Conservation (phyloP, 2,113 vertebrate species). For the Semicossyphus pulcher region DNA sequence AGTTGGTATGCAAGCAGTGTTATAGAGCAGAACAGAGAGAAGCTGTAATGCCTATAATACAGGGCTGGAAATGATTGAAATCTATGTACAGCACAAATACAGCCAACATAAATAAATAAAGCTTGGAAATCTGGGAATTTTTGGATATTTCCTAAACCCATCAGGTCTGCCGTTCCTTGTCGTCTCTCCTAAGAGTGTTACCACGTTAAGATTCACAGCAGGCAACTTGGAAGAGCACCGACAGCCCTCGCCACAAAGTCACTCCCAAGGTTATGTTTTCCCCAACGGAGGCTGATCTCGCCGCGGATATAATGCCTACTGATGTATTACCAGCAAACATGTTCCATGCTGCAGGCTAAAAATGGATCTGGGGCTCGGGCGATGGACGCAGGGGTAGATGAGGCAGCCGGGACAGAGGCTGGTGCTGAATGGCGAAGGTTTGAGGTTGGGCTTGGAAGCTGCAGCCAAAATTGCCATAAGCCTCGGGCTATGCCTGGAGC, state of each 20-base stretch:
- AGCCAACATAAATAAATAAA: slow-evolving; percentile 1
- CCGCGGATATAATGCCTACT: slow-evolving; percentile 70
- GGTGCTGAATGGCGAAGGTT: slow-evolving; percentile 35
- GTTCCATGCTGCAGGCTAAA: slow-evolving; percentile 75
- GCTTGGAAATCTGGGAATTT: neutral
- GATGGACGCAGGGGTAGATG: slow-evolving; percentile 30
- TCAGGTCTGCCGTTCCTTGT: slow-evolving; percentile 3
- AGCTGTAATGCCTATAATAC: slow-evolving; percentile 4
- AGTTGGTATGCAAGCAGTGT: slow-evolving; percentile 30
- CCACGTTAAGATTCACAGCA: slow-evolving; percentile 71
- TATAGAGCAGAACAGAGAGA: slow-evolving; percentile 5
- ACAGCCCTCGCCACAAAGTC: slow-evolving; percentile 73
- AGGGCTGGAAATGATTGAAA: slow-evolving; percentile 3
- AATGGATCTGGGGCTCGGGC: slow-evolving; percentile 56
- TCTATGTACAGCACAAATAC: neutral
- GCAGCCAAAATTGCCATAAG: slow-evolving; percentile 66
- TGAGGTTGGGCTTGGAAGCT: slow-evolving; percentile 41
- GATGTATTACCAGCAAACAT: slow-evolving; percentile 77
- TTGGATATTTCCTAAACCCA: slow-evolving; percentile 5
- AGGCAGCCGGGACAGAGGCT: slow-evolving; percentile 44
- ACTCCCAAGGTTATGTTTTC: slow-evolving; percentile 77
- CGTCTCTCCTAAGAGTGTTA: slow-evolving; percentile 28
- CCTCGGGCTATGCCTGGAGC: slow-evolving; percentile 69
- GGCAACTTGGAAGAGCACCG: slow-evolving; percentile 52
- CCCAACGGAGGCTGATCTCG: slow-evolving; percentile 68